Conservation (phyloP, 2,888 invertebrate species). For the Dendrolimus pini region DNA sequence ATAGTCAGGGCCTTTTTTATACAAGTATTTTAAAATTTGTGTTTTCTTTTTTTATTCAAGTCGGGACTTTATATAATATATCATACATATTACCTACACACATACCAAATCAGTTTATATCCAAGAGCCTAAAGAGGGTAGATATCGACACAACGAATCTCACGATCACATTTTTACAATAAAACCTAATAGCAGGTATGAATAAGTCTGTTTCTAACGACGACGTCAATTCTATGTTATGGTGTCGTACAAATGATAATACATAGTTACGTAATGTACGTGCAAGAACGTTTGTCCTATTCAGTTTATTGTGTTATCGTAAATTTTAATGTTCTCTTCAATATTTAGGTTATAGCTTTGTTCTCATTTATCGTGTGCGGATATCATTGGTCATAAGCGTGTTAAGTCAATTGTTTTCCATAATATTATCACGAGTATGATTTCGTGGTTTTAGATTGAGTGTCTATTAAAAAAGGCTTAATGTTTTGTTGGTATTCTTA, state of each 20-base stretch:
- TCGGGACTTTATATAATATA: too few species aligned
- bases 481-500: too few species aligned
- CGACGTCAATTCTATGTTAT: background rate
- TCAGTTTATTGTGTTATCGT: conserved; percentile 21
- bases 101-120: too few species aligned
- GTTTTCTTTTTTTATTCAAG: too few species aligned
- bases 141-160: too few species aligned
- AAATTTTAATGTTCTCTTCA: conserved; percentile 24
- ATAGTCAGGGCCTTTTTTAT: too few species aligned
- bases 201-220: background rate
- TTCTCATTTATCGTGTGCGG: conserved; percentile 17
- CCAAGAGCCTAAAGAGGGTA: too few species aligned
- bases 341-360: conserved; percentile 26
- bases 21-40: too few species aligned
- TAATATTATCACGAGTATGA: background rate
- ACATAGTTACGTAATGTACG: background rate
- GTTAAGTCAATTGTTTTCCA: conserved; percentile 3
- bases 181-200: too few species aligned
- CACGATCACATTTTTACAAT: too few species aligned
- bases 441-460: background rate
- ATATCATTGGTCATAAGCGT: conserved; percentile 10
- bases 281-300: background rate
- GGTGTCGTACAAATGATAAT: background rate
- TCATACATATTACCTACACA: too few species aligned
- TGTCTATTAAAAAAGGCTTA: too few species aligned